Conservation (phyloP, 2,113 vertebrate genomes). For the Oenanthe oenanthe region DNA sequence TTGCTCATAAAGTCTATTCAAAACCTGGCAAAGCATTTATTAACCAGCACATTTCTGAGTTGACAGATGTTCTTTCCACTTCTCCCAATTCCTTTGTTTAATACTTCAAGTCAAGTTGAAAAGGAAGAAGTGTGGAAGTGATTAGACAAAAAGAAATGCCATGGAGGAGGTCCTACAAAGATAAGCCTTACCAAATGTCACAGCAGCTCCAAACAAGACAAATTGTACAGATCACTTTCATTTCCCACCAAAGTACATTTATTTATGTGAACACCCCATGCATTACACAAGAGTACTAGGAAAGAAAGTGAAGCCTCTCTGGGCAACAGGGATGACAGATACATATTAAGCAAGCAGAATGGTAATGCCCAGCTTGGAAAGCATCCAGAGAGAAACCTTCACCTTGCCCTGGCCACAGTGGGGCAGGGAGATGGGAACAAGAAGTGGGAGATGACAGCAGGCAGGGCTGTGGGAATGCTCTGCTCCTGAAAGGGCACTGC, state of each 20-base stretch:
- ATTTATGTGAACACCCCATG: background rate
- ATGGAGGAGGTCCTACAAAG: background rate
- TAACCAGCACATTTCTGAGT: background rate
- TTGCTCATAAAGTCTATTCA: background rate
- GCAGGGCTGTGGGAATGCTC: background rate
- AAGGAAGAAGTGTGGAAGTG: background rate
- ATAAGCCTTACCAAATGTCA: constrained; percentile 32
- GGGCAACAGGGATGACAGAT: background rate
- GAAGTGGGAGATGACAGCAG: rapidly evolving
- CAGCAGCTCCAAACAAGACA: constrained; percentile 8
- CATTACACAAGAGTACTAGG: background rate
- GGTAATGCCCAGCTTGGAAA: background rate
- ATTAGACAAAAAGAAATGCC: background rate
- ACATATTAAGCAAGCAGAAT: background rate
- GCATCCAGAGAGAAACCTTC: background rate
- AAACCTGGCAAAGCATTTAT: background rate
- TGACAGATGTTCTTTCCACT: background rate
- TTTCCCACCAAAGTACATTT: background rate
- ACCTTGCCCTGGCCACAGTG: background rate
- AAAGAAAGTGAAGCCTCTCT: background rate
- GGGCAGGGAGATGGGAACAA: background rate
- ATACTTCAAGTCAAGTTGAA: constrained; percentile 12
- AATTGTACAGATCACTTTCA: background rate
- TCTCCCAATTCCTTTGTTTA: background rate
- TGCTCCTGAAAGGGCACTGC: rapidly evolving